Conservation (phyloP, 2,797 vertebrate genomes). For the Clarias fuscus region DNA sequence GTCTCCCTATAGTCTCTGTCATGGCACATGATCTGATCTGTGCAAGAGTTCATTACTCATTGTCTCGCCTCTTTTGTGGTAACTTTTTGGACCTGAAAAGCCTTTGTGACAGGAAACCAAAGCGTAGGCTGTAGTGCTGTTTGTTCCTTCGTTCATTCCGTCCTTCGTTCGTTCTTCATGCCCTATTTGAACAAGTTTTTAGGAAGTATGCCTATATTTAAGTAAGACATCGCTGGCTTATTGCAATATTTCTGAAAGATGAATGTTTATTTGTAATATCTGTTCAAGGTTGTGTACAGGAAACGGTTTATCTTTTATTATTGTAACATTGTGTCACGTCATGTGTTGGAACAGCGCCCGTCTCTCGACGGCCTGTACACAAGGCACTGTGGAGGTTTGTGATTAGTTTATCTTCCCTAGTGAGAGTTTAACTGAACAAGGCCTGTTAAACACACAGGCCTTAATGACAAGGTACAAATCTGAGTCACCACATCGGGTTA, state of each 20-base stretch:
- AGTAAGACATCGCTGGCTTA: too few species aligned
- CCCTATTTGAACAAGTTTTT: not conserved
- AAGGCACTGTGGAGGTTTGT: not conserved
- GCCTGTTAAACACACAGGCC: not conserved
- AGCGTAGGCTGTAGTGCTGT: not conserved
- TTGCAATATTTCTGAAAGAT: too few species aligned
- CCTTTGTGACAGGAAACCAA: constrained; percentile 1
- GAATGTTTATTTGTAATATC: not conserved
- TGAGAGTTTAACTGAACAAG: not conserved
- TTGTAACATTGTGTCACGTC: not conserved
- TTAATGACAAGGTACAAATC: not conserved
- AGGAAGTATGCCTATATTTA: not conserved
- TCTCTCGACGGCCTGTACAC: not conserved
- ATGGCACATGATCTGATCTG: not conserved
- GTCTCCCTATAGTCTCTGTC: not conserved
- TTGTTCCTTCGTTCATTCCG: not conserved
- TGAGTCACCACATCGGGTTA: not conserved
- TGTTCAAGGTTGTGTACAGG: not conserved
- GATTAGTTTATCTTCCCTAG: not conserved
- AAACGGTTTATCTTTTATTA: not conserved
- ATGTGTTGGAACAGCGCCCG: not conserved
- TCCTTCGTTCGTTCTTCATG: not conserved
- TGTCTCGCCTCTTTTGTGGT: not conserved
- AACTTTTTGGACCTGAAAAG: not conserved
- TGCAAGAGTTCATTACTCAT: not conserved